phyloP scores from a whole-genome alignment of 2,888 invertebrate genomes.

The Deladenus siricidicola region DNA sequence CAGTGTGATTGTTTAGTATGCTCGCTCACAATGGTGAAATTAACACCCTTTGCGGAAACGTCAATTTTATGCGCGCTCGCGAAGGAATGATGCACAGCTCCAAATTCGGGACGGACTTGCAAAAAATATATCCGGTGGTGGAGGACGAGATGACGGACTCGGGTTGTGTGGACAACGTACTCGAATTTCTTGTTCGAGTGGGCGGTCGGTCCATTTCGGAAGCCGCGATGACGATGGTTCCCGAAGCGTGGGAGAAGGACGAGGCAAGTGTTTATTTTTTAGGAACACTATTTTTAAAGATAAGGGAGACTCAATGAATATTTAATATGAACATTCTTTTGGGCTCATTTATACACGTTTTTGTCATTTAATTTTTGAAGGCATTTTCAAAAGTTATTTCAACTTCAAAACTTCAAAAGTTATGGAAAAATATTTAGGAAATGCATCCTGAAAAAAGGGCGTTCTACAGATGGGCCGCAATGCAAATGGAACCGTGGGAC shows the following conservation, averaged over 20 bases:
- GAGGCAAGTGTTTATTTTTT: constrained; percentile 37
- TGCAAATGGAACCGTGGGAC: constrained; percentile 98
- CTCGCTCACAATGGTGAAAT: constrained; percentile 99
- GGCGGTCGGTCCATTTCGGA: constrained; percentile 82
- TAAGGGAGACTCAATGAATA: too few species aligned
- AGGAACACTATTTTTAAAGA: too few species aligned
- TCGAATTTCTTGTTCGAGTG: constrained; percentile 89
- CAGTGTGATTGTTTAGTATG: constrained; percentile 66
- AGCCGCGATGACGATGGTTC: constrained; percentile 94
- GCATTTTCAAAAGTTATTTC: too few species aligned
- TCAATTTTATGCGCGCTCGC: constrained; percentile 94
- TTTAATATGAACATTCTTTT: too few species aligned
- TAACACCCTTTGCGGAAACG: constrained; percentile 88
- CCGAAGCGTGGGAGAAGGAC: constrained; percentile 55
- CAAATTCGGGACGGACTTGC: constrained; percentile 72
- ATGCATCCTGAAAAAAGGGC: constrained; percentile 87
- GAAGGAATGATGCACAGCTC: constrained; percentile 64
- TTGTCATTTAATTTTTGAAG: background rate
- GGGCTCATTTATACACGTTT: background rate
- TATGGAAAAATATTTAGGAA: constrained; percentile 35
- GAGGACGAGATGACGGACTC: constrained; percentile 93
- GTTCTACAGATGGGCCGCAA: constrained; percentile 94
- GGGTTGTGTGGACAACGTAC: constrained; percentile 79
- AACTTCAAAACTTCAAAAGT: too few species aligned
- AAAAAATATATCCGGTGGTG: constrained; percentile 87